Evolutionary conservation across 2,888 invertebrate species (phyloP), one percentile per base, ranked within the genome.

Genomic region (Cancer borealis): DNA sequence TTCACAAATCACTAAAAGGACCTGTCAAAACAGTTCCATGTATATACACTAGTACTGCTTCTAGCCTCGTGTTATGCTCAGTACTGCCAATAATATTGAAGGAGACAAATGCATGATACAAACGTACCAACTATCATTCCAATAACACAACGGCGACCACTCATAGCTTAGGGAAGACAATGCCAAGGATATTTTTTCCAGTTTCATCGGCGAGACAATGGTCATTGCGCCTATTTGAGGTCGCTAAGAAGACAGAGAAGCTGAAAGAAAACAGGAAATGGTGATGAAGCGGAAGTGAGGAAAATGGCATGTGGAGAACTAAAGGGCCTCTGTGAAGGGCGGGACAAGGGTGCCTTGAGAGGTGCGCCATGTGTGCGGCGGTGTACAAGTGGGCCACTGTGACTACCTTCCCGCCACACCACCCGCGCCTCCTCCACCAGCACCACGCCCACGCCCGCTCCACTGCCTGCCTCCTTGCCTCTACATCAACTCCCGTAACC

Each of bases 181-280:
- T n/a, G 39, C 39, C 39, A 84, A 26, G 26, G 73, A 73, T n/a
- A 26, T 26, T 73, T 26, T 26, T 73, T 26, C 73, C 39, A 10
- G 84, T 14, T 12, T n/a, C n/a, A 73, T 39, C 39, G 84, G 39
- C 39, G 10, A 39, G 14, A 30, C 17, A 12, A 10, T 84, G 84
- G 84, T 39, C 84, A 30, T 3, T 8, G 39, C 39, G 30, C 39
- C 84, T 49, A 49, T 49, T 46, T 49, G 89, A 89, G 89, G 49
- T n/a, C 46, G 89, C 73, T 26, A 73, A n/a, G 46, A 47, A 89
- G 89, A 89, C 47, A 89, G 21, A 88, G 89, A 90, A 54, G 54
- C 49, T 26, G 89, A 90, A 54, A 90, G 49, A 90, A 54, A 90
- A 54, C 49, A 54, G 84, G 84, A 84, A 84, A 84, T 84, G 84